Conservation (phyloP, 2,797 vertebrate species). For the Pangasius mekongensis region DNA sequence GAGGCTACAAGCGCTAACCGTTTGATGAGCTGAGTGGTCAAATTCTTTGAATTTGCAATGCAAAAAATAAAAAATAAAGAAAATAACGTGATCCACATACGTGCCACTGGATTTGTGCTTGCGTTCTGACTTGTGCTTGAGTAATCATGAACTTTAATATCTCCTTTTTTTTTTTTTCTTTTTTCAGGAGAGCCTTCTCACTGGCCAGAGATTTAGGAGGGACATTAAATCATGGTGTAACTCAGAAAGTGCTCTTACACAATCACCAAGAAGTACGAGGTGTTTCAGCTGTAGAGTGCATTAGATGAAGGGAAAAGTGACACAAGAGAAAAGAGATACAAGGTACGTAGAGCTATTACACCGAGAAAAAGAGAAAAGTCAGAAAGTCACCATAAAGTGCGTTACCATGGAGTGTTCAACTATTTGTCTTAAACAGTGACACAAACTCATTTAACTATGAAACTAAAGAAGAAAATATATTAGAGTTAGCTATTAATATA, state of each 20-base stretch:
- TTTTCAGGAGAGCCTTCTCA: neutral
- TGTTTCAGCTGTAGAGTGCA: constrained; percentile 21
- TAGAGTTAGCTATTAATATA: no score
- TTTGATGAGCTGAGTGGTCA: neutral
- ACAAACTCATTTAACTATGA: neutral
- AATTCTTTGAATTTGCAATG: neutral
- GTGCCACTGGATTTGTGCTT: neutral
- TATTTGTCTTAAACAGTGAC: neutral
- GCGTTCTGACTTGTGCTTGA: neutral
- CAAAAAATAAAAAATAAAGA: neutral
- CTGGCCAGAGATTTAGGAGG: neutral
- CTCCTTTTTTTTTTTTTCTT: no score
- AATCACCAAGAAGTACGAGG: constrained; percentile 21
- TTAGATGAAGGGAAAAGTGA: neutral
- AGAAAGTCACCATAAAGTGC: neutral
- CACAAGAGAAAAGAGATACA: neutral
- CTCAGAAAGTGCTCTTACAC: constrained; percentile 13
- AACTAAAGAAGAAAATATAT: neutral
- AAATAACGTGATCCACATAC: neutral
- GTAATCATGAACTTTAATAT: neutral
- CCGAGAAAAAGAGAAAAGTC: neutral
- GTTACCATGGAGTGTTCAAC: neutral
- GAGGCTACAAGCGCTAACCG: neutral
- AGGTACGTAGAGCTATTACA: neutral
- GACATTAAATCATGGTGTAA: neutral